Evolutionary conservation across 1,140 invertebrate species (phyloP).

Genomic region (Pararge aegeria): DNA sequence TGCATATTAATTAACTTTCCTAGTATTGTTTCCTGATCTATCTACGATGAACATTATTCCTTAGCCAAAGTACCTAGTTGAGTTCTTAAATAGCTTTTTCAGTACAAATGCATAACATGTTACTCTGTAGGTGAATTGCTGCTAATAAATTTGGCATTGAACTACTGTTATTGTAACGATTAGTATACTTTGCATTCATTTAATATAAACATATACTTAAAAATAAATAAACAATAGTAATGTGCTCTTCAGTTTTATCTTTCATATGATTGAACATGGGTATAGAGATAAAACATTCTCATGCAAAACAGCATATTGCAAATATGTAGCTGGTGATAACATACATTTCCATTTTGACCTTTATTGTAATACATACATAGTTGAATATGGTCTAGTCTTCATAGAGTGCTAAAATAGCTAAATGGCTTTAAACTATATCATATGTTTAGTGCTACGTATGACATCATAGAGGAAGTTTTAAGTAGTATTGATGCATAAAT

Average conservation of each 20-base stretch:
- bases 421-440: background rate
- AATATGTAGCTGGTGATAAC: background rate
- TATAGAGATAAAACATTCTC: background rate
- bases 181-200: too few relatives aligned
- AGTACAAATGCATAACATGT: too few relatives aligned
- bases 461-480: conserved; percentile 2
- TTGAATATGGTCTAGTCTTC: background rate
- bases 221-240: background rate
- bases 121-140: too few relatives aligned
- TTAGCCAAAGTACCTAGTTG: too few relatives aligned
- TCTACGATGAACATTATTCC: too few relatives aligned
- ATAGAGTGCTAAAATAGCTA: background rate
- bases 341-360: background rate
- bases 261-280: background rate
- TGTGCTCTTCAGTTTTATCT: background rate
- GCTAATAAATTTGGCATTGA: too few relatives aligned
- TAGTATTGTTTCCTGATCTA: too few relatives aligned
- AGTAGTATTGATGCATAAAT: too few relatives aligned
- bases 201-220: background rate
- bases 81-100: too few relatives aligned
- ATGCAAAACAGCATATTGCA: background rate
- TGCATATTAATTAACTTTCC: too few relatives aligned
- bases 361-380: background rate
- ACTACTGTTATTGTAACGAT: too few relatives aligned
- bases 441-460: background rate